These are phyloP conservation scores for Equus quagga DNA, from an alignment of 2,113 vertebrate genomes.

Conservation along the genomic window DNA sequence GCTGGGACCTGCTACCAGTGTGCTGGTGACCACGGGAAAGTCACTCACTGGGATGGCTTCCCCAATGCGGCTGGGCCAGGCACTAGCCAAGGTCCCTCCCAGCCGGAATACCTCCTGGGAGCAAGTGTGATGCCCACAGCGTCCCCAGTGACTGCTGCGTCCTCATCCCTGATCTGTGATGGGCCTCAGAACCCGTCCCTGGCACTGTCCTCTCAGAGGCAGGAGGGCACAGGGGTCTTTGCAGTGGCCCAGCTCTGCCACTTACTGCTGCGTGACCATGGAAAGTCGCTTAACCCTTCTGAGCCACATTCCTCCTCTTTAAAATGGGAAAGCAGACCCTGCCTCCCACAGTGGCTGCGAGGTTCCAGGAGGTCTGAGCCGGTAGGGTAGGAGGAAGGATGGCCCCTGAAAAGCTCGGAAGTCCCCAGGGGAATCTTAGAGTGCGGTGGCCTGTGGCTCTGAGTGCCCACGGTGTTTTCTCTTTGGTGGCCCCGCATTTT, in stretches of 20 bases:
- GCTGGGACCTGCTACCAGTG: not conserved
- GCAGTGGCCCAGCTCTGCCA: not conserved
- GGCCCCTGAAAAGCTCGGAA: too few relatives aligned
- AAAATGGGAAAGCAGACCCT: not conserved
- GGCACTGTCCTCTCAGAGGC: not conserved
- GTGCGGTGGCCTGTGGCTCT: not conserved
- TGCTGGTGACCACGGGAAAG: not conserved
- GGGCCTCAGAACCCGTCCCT: not conserved
- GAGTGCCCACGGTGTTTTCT: fast-evolving
- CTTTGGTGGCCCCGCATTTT: fast-evolving
- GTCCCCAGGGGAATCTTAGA: too few relatives aligned
- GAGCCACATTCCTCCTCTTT: not conserved
- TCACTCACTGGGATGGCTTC: too few relatives aligned
- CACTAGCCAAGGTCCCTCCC: not conserved
- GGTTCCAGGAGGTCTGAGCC: not conserved
- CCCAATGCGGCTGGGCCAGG: not conserved
- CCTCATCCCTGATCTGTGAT: not conserved
- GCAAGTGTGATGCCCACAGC: not conserved
- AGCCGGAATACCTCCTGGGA: too few relatives aligned
- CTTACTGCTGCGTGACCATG: not conserved
- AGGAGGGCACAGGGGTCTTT: not conserved
- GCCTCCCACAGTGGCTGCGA: not conserved
- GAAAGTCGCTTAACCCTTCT: not conserved
- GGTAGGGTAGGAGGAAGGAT: not conserved
- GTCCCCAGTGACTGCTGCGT: not conserved